Evolutionary conservation across 2,797 vertebrate genomes (phyloP).

Genomic region (Myotis findleyi): DNA sequence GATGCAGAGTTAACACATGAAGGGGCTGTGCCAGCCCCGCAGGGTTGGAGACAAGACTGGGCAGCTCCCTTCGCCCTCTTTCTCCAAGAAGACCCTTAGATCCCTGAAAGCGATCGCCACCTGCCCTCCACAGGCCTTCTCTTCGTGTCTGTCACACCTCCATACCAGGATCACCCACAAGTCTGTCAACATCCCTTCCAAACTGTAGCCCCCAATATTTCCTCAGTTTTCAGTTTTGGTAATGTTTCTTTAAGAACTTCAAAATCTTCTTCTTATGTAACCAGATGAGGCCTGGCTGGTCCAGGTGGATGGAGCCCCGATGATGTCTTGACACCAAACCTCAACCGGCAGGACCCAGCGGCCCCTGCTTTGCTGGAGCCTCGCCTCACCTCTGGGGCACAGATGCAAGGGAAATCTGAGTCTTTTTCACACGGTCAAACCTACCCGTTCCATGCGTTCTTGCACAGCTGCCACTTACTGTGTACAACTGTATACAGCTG

Average conservation of each 20-base stretch:
- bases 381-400: not conserved
- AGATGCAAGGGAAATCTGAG: not conserved
- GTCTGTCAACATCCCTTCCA: not conserved
- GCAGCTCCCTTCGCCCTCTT: not conserved
- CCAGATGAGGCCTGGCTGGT: not conserved
- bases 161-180: not conserved
- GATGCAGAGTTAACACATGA: not conserved
- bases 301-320: not conserved
- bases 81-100: not conserved
- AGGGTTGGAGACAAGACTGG: not conserved
- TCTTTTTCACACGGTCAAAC: not conserved
- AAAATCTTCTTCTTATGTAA: not conserved
- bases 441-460: not conserved
- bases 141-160: not conserved
- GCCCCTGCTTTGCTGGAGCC: not conserved
- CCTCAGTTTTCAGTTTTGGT: not conserved
- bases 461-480: not conserved
- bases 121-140: not conserved
- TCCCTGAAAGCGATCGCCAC: not conserved
- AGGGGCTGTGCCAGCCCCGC: not conserved
- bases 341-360: rapidly evolving
- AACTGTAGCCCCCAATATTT: not conserved
- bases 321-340: not conserved
- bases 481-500: no score
- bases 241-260: not conserved